Conservation (phyloP, 2,797 vertebrate species). For the Syngnathus rostellatus region DNA sequence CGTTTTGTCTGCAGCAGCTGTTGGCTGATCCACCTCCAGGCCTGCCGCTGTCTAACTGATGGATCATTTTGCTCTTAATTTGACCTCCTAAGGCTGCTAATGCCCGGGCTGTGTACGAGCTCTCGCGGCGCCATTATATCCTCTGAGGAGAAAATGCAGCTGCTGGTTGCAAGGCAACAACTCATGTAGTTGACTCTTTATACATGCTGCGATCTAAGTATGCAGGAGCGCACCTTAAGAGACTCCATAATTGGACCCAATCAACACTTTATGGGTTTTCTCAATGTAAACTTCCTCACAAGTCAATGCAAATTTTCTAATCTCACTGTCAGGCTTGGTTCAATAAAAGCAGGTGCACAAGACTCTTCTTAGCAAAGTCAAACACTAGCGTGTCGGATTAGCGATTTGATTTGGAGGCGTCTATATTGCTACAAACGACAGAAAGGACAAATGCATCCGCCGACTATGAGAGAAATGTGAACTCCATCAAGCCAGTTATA, state of each 20-base stretch:
- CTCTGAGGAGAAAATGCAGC: conserved; percentile 37
- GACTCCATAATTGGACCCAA: not conserved
- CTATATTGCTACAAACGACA: not conserved
- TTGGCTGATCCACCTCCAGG: conserved; percentile 54
- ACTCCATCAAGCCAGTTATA: conserved; percentile 62
- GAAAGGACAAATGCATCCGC: conserved; percentile 6
- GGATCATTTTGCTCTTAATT: conserved; percentile 67
- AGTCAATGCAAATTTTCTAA: not conserved
- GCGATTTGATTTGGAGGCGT: not conserved
- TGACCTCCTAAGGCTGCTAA: conserved; percentile 64
- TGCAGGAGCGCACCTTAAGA: not conserved
- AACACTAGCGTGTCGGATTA: not conserved
- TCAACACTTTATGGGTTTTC: not conserved
- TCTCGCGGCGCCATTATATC: conserved; percentile 49
- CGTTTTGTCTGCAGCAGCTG: conserved; percentile 49
- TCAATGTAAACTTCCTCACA: not conserved
- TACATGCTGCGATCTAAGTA: conserved; percentile 19
- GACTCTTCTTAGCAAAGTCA: not conserved
- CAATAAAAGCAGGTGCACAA: too few species aligned
- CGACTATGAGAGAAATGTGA: conserved; percentile 46
- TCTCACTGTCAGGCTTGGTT: not conserved
- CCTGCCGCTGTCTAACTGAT: conserved; percentile 65
- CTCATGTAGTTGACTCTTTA: conserved; percentile 23
- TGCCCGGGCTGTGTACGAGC: conserved; percentile 53
- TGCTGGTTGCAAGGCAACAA: conserved; percentile 54